Base-by-base conservation (phyloP, 2,888 invertebrate species). In the Amphipyra berbera region DNA sequence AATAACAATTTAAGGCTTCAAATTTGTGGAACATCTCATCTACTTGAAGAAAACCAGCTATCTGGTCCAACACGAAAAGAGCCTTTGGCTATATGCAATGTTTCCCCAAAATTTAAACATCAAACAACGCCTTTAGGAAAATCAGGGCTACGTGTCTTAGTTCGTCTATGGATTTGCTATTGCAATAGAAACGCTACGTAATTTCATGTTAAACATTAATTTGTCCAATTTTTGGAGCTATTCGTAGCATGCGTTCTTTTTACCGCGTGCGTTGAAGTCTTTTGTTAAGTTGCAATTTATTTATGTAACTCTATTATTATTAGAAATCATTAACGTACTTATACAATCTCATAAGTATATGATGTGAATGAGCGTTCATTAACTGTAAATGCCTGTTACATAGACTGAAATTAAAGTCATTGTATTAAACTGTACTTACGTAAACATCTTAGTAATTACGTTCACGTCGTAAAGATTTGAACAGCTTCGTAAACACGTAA, bases 241-340 rank as follows among this genome's bases (percentile, higher is more conserved):
- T 7, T 69, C 71, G 66, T 68, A 67, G 68, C 73, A 69, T 62
- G 47, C 13, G 53, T 57, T 37, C 21, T 68, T 61, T 30, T 64
- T 72, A 70, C 78, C 65, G 78, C 73, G 81, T 82, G 85, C 91
- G 89, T 91, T 91, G 87, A 90, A 86, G 86, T 91, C 91, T 92
- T 90, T 91, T 88, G 82, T 89, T 76, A 62, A 64, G 61, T 61
- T 70, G 14, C 37, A 55, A 49, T 59, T 60, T 47, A 61, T 75
- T 63, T 65, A 55, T 53, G 44, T 60, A 68, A 65, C 47, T 35
- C 14, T 21, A 21, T 35, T 45, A 73, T 61, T 48, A 53, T 55
- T 56, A 30, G 30, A 30, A 30, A 52, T 44, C 35, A 47, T 57
- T 50, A 52, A 9, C 6, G 30, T 48, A 54, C 44, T 50, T 57